These are phyloP conservation scores for Portunus trituberculatus DNA, from an alignment of 1,140 invertebrate species.

Conservation along the genomic window DNA sequence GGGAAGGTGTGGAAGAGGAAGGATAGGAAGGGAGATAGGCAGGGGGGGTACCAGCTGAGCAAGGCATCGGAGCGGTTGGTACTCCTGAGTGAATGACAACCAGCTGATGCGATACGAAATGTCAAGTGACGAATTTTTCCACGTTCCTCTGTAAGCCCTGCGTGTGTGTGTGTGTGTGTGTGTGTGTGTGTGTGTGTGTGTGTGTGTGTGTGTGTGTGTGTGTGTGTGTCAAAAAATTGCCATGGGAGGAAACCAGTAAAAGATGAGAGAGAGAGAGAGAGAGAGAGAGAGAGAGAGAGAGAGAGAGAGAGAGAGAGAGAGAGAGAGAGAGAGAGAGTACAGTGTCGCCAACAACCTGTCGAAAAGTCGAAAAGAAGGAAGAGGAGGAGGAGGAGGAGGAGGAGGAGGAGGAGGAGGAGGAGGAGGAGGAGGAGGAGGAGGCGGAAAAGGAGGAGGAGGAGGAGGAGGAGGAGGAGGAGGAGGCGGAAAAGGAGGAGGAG, in stretches of 20 bases:
- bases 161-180: neutral
- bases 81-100: neutral
- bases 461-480: neutral
- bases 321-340: conserved; percentile 17
- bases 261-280: neutral
- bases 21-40: neutral
- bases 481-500: neutral
- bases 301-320: neutral
- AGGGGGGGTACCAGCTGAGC: conserved; percentile 31
- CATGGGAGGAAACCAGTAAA: neutral
- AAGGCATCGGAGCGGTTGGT: neutral
- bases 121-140: neutral
- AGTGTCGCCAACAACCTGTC: conserved; percentile 17
- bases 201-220: neutral
- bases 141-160: neutral
- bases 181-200: neutral
- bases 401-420: too few relatives aligned
- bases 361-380: neutral
- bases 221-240: neutral
- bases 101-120: conserved; percentile 12
- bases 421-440: neutral
- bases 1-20: neutral
- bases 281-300: conserved; percentile 18
- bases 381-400: neutral
- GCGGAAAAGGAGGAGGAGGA: neutral